phyloP scores from a whole-genome alignment of 2,888 invertebrate species.

The Autographa gamma region DNA sequence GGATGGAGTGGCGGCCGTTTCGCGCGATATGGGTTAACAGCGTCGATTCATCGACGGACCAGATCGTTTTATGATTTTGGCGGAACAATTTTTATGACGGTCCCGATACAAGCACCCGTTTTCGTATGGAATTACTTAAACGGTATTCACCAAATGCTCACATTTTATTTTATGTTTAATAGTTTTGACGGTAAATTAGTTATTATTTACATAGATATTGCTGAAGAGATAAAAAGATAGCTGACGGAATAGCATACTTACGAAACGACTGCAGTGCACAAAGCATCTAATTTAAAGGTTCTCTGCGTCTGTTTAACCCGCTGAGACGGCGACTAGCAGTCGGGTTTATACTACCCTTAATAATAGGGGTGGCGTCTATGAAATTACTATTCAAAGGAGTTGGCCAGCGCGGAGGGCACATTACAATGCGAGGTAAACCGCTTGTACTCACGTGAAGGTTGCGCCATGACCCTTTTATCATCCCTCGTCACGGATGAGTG shows the following conservation, averaged over 20 bases:
- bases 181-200: conserved; percentile 15
- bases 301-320: conserved; percentile 72
- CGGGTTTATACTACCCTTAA: conserved; percentile 80
- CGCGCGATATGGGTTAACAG: conserved; percentile 79
- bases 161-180: conserved; percentile 26
- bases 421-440: conserved; percentile 79
- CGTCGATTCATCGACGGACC: conserved; percentile 76
- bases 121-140: conserved; percentile 49
- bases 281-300: conserved; percentile 75
- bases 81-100: conserved; percentile 71
- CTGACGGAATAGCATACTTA: conserved; percentile 52
- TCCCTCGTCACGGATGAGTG: conserved; percentile 73
- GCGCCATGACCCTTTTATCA: conserved; percentile 73
- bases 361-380: conserved; percentile 78
- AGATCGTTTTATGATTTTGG: conserved; percentile 82
- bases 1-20: conserved; percentile 75
- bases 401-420: conserved; percentile 71
- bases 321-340: conserved; percentile 74
- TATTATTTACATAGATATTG: conserved; percentile 37
- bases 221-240: conserved; percentile 49
- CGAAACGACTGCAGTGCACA: conserved; percentile 66
- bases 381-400: conserved; percentile 82
- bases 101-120: conserved; percentile 53
- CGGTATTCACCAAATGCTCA: conserved; percentile 27
- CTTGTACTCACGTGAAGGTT: conserved; percentile 78